Base-by-base conservation (phyloP, 2,113 vertebrate species). In the Eulacestoma nigropectus region DNA sequence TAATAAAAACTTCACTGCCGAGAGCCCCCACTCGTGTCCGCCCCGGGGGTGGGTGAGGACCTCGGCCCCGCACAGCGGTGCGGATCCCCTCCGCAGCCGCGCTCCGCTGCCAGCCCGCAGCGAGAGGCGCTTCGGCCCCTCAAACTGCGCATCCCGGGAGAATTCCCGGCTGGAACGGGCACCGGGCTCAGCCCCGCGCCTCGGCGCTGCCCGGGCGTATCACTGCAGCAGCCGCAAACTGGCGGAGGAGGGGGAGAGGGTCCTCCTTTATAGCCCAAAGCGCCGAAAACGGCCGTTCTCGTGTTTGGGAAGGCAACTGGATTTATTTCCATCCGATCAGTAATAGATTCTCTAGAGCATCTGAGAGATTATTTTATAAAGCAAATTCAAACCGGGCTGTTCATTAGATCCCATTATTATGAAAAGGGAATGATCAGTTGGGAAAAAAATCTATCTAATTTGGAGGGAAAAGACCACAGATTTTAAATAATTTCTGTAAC, bases 401-500 rank as follows among this genome's bases (percentile, higher is more conserved):
- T 96, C 90, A 94, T 94, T 78, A 96, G 92, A 96, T 95, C 88
- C 46, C 69, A 47, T 94, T 93, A 92, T 92, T 92, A 92, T 56
- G 91, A 72, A 93, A 96, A 96, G 85, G 21, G 56, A 68, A 96
- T 33, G 52, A 95, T 81, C 95, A 92, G 69, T 56, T 87, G 88
- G 75, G 70, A 19, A 64, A 81, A 77, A 85, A 90, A 52, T 39
- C 72, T 84, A 56, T 62, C 93, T 92, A 90, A 96, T 97, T 94
- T 93, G 76, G 69, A 87, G 44, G 79, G 72, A 90, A 86, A 95
- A 83, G 49, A 10, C 9, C 78, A 16, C 59, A 78, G 56, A 39
- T 93, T 95, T 93, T 30, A 84, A 95, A 94, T 78, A 27, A 90
- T 95, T 92, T 90, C 92, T 93, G 92, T 90, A 96, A 96, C 90